Evolutionary conservation across 2,888 invertebrate genomes (phyloP), one percentile per base, ranked within the genome.

Genomic region (Ornithoptera priamus): DNA sequence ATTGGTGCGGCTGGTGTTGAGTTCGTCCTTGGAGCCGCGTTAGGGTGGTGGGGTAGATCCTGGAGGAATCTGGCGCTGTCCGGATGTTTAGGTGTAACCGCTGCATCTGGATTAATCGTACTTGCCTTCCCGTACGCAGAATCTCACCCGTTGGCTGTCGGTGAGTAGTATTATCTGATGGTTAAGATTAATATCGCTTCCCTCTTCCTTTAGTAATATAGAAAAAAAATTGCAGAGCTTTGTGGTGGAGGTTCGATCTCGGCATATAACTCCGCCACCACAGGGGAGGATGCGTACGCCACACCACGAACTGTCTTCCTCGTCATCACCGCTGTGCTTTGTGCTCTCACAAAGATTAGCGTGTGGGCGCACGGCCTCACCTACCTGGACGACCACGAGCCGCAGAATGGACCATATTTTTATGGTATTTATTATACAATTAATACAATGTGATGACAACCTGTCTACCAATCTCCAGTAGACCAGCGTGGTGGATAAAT

Each of bases 351-450:
- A 4, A 87, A 85, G 76, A 76, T 89, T 77, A 87, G 88, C 77
- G 80, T 91, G 15, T 92, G 88, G 87, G 83, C 90, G 0, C 90
- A 90, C 42, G 90, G 91, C 0, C 77, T 90, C 17, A 88, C 89
- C 0, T 89, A 87, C 63, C 75, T 91, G 20, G 91, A 92, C 59
- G 90, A 91, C 67, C 90, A 89, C 56, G 85, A 89, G 15, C 90
- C 91, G 0, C 81, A 86, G 50, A 88, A 86, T 65, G 91, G 90
- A 63, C 82, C 90, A 0, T 90, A 87, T 69, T 90, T 86, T 70
- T 90, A 89, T 71, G 91, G 92, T 90, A 62, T 0, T 10, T 61
- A 15, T 22, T 22, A 22, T 22, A 22, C 22, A 3, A 30, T 30
- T 30, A 30, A 30, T 3, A 30, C 30, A 30, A 30, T 30, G 5